phyloP scores from a whole-genome alignment of 1,140 invertebrate species.

The Zaprionus taronus region DNA sequence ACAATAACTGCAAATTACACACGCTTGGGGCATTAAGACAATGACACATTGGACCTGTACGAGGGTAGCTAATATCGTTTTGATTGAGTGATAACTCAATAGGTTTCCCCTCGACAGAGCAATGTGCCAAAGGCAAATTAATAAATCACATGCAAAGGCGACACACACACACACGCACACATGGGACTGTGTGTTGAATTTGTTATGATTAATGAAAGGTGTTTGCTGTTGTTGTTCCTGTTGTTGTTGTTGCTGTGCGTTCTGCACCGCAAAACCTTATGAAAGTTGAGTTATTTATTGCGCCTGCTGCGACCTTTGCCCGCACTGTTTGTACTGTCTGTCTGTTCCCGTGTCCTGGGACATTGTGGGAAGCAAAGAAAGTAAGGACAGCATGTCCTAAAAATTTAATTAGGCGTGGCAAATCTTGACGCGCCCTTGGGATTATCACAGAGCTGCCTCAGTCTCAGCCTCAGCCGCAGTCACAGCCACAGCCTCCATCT shows the following conservation, averaged over 20 bases:
- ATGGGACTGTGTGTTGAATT: conserved; percentile 16
- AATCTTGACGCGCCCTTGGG: conserved; percentile 23
- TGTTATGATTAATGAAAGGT: conserved; percentile 47
- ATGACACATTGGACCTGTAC: conserved; percentile 59
- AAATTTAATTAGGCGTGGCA: conserved; percentile 64
- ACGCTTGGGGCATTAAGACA: conserved; percentile 51
- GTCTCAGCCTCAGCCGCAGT: background rate
- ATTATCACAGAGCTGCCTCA: background rate
- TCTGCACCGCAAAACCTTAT: conserved; percentile 23
- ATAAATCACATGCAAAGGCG: conserved; percentile 37
- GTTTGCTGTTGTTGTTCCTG: conserved; percentile 9
- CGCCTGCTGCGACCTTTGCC: conserved; percentile 53
- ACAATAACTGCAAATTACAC: conserved; percentile 41
- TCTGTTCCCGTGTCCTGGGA: background rate
- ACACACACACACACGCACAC: conserved; percentile 2
- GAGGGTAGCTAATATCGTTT: conserved; percentile 45
- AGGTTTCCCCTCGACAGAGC: conserved; percentile 22
- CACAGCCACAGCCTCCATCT: background rate
- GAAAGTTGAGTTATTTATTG: conserved; percentile 56
- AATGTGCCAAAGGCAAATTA: conserved; percentile 39
- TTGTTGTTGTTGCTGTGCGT: conserved; percentile 2
- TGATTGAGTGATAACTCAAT: conserved; percentile 79
- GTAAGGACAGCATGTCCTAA: conserved; percentile 16
- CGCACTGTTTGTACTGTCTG: conserved; percentile 11
- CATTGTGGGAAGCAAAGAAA: conserved; percentile 16